Evolutionary conservation across 2,888 invertebrate genomes (phyloP).

Genomic region (Anoncus sp.): DNA sequence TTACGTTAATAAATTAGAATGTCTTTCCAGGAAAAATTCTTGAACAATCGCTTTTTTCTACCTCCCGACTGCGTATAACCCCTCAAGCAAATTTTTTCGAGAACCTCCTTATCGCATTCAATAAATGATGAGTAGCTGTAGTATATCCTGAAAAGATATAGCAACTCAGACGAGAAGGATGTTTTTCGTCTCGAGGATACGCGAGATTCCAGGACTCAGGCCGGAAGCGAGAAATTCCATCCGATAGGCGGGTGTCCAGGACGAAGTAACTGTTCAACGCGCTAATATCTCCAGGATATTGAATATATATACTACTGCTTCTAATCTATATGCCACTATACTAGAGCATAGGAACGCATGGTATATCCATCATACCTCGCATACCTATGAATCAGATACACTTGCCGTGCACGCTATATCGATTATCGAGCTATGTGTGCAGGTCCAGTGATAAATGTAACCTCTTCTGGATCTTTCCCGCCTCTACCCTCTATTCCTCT

Average conservation of each 20-base stretch:
- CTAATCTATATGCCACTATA: too few species aligned
- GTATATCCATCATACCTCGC: not conserved
- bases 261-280: not conserved
- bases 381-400: not conserved
- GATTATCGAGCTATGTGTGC: conserved; percentile 66
- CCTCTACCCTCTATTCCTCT: not conserved
- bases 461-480: conserved; percentile 33
- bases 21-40: too few species aligned
- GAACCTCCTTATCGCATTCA: too few species aligned
- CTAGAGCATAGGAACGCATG: not conserved
- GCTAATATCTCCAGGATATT: conserved; percentile 12
- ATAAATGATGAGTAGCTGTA: too few species aligned
- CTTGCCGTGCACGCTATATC: conserved; percentile 68
- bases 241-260: conserved; percentile 29
- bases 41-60: too few species aligned
- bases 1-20: too few species aligned
- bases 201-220: conserved; percentile 7
- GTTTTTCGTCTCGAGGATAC: not conserved
- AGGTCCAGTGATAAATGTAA: conserved; percentile 49
- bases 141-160: too few species aligned
- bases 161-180: too few species aligned
- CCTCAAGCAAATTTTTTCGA: too few species aligned
- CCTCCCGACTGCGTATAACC: too few species aligned
- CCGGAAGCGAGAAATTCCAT: conserved; percentile 52
- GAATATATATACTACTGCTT: not conserved